Percentiles rank a stretch among this genome's conserved stretches.
Evolutionary conservation across 2,797 vertebrate genomes (phyloP).

Genomic region (Lacerta viridis): DNA sequence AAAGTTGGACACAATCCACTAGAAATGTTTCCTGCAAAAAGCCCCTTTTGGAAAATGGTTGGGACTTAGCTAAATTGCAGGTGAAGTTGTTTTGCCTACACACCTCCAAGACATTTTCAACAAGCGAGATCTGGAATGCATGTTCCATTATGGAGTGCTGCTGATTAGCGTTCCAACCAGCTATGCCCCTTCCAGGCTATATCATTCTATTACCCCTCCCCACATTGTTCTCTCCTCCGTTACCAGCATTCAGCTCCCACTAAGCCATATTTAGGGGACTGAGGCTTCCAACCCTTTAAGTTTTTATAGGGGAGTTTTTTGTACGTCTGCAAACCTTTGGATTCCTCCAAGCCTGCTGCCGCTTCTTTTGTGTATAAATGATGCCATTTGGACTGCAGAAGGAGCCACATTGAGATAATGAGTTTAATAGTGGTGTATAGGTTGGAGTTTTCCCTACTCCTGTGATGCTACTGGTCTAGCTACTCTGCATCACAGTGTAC

Average conservation of each 20-base stretch:
- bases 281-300: not conserved
- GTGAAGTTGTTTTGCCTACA: too few species aligned
- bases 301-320: not conserved
- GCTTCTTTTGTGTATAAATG: not conserved
- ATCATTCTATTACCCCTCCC: not conserved
- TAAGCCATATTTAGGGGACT: not conserved
- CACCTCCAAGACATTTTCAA: not conserved
- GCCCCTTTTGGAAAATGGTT: not conserved
- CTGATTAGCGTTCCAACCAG: not conserved
- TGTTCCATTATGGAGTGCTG: not conserved
- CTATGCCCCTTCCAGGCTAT: not conserved
- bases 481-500: not conserved
- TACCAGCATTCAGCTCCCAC: not conserved
- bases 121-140: not conserved
- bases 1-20: conserved; percentile 42
- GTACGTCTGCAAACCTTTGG: not conserved
- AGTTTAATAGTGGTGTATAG: not conserved
- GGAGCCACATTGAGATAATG: not conserved
- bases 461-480: not conserved
- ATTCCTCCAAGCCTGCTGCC: not conserved
- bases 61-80: not conserved
- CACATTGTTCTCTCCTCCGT: not conserved
- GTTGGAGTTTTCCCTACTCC: not conserved
- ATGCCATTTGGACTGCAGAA: not conserved
- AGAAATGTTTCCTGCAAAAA: not conserved